phyloP scores from a whole-genome alignment of 2,113 vertebrate species.

The Poicephalus meyeri region DNA sequence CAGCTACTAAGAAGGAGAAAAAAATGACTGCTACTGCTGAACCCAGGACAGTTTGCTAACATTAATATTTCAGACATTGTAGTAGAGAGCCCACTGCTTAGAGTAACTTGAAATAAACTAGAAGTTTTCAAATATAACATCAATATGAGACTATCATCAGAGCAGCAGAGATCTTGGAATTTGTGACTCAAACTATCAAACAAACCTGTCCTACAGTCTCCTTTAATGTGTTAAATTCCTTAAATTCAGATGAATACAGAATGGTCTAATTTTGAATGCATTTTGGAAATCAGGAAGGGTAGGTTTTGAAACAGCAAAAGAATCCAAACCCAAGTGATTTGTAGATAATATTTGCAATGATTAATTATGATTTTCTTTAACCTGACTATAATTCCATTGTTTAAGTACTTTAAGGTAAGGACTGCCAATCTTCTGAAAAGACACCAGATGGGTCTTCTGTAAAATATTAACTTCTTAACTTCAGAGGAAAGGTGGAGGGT shows the following conservation, averaged over 20 bases:
- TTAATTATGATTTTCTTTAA: neutral
- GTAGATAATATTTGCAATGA: neutral
- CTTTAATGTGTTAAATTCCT: neutral
- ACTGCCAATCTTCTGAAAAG: neutral
- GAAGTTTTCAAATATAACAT: neutral
- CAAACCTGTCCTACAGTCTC: neutral
- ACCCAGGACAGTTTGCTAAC: neutral
- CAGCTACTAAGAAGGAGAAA: no score
- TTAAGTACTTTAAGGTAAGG: neutral
- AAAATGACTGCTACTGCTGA: no score
- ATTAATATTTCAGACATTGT: neutral
- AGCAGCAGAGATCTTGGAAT: neutral
- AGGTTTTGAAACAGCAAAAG: neutral
- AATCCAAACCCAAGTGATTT: neutral
- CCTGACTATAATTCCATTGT: neutral
- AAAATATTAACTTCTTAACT: neutral
- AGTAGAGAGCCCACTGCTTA: neutral
- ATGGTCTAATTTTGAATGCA: neutral
- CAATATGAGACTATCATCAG: neutral
- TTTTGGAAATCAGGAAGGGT: neutral
- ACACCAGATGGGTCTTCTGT: neutral
- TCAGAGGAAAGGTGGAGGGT: neutral
- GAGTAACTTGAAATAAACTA: neutral
- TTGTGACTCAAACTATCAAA: neutral
- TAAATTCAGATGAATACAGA: neutral